phyloP scores from a whole-genome alignment of 2,888 invertebrate species.

The Melangyna quadrimaculata region DNA sequence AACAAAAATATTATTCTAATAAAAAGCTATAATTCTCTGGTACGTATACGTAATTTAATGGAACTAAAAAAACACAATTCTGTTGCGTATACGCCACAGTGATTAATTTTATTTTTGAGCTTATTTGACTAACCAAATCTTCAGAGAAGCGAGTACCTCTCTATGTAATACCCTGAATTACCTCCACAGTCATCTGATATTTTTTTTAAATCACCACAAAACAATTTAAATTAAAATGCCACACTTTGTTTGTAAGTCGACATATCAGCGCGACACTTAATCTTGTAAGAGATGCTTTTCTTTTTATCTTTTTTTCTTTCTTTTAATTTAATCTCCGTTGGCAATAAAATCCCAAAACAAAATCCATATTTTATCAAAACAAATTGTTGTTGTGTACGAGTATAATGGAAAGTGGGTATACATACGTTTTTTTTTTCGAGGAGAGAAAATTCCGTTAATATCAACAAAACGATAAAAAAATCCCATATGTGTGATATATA shows the following conservation, averaged over 20 bases:
- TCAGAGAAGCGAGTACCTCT: not conserved
- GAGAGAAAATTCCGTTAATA: slow-evolving; percentile 14
- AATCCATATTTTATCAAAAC: slow-evolving; percentile 33
- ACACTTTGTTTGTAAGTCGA: not conserved
- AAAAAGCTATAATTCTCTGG: no score
- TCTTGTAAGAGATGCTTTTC: not conserved
- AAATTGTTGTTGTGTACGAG: slow-evolving; percentile 29
- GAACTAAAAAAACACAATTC: not conserved
- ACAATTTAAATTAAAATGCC: not conserved
- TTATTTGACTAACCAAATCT: not conserved
- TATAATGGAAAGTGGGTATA: not conserved
- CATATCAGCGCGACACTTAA: not conserved
- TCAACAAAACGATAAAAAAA: slow-evolving; percentile 6
- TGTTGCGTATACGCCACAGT: not conserved
- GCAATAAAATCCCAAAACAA: slow-evolving; percentile 4
- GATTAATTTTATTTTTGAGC: not conserved
- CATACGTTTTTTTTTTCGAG: not conserved
- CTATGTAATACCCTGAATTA: not conserved
- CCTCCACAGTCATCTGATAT: not conserved
- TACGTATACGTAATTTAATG: not conserved
- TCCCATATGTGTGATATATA: slow-evolving; percentile 43
- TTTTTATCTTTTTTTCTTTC: not conserved
- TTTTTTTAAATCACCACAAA: not conserved
- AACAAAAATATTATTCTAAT: no score
- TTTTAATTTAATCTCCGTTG: slow-evolving; percentile 3